Evolutionary conservation across 2,113 vertebrate species (phyloP).

Genomic region (Myotis yumanensis): DNA sequence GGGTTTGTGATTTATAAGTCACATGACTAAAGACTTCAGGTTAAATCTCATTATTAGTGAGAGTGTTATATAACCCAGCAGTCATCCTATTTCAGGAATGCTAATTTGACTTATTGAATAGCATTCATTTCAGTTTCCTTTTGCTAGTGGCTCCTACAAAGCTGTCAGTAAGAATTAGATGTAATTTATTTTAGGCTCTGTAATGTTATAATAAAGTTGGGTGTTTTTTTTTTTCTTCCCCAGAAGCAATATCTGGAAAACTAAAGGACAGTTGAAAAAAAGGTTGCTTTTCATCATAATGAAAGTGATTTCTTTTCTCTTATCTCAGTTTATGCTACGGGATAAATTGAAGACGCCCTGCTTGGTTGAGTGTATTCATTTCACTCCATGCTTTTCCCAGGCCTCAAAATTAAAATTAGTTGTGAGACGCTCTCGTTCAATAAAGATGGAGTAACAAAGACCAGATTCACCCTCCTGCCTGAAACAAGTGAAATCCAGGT

Average conservation of each 20-base stretch:
- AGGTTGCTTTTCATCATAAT: background rate
- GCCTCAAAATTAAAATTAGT: background rate
- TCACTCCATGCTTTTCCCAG: background rate
- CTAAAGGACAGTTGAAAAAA: background rate
- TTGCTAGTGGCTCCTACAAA: conserved; percentile 68
- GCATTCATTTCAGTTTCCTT: conserved; percentile 67
- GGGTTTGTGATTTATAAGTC: conserved; percentile 76
- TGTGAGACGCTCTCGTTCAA: background rate
- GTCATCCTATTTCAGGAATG: conserved; percentile 69
- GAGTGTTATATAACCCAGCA: conserved; percentile 76
- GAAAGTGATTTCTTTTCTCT: background rate
- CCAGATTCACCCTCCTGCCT: background rate
- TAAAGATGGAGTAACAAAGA: background rate
- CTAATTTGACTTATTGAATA: conserved; percentile 67
- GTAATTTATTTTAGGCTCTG: conserved; percentile 48
- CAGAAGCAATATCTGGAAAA: conserved; percentile 37
- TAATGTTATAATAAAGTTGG: conserved; percentile 46
- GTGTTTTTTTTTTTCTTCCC: background rate
- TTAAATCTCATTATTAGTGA: conserved; percentile 80
- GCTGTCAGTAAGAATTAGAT: conserved; percentile 78
- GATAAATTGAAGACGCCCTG: background rate
- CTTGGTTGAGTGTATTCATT: background rate
- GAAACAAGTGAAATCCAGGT: background rate
- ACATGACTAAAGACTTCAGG: conserved; percentile 50
- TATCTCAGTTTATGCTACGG: background rate